phyloP scores from a whole-genome alignment of 1,140 invertebrate genomes.

The Drosophila subobscura region DNA sequence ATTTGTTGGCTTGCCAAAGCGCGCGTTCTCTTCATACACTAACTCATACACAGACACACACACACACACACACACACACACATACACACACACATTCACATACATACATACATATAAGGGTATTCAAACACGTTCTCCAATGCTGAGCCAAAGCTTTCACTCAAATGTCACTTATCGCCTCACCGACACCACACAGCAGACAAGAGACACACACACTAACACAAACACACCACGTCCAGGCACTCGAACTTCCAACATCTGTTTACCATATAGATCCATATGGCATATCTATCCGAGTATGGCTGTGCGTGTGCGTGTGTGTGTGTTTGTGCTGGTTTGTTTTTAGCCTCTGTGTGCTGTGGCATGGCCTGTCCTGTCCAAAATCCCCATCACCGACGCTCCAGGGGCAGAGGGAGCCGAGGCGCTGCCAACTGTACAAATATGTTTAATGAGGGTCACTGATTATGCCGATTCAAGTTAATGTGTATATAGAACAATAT shows the following conservation, averaged over 20 bases:
- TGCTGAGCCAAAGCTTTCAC: slow-evolving; percentile 69
- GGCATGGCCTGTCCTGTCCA: slow-evolving; percentile 1
- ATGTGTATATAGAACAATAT: slow-evolving; percentile 2
- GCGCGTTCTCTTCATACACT: slow-evolving; percentile 9
- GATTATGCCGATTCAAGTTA: slow-evolving; percentile 38
- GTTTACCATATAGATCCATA: slow-evolving; percentile 57
- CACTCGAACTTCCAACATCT: slow-evolving; percentile 56
- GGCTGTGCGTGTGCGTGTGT: slow-evolving; percentile 10
- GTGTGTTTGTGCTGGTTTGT: slow-evolving; percentile 41
- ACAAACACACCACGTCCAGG: slow-evolving; percentile 18
- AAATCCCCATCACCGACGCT: slow-evolving; percentile 2
- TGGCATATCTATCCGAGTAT: slow-evolving; percentile 16
- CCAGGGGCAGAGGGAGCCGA: neutral
- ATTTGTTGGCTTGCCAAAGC: slow-evolving; percentile 77
- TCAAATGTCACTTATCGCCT: slow-evolving; percentile 76
- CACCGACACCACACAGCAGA: slow-evolving; percentile 47
- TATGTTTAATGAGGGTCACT: slow-evolving; percentile 51
- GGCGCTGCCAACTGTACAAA: slow-evolving; percentile 40
- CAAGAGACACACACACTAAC: slow-evolving; percentile 22
- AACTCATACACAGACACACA: slow-evolving; percentile 10
- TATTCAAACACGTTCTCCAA: slow-evolving; percentile 45
- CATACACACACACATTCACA: slow-evolving; percentile 1
- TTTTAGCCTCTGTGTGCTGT: slow-evolving; percentile 42
- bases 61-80: slow-evolving; percentile 3
- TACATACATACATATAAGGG: slow-evolving; percentile 1